Evolutionary conservation across 2,797 vertebrate genomes (phyloP).

Genomic region (Pteronotus mesoamericanus): DNA sequence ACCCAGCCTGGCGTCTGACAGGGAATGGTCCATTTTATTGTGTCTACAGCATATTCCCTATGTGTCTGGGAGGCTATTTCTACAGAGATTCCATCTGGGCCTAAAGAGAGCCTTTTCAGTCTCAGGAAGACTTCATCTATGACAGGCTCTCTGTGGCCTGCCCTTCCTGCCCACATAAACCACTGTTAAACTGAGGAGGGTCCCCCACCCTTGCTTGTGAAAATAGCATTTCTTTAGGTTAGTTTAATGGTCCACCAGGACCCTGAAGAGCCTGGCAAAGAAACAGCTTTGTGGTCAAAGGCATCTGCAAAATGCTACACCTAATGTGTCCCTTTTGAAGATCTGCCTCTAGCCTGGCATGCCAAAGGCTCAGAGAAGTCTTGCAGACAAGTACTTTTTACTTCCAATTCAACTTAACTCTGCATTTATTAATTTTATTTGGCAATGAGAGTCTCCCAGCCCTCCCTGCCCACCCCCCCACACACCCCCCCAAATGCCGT

Average conservation of each 20-base stretch:
- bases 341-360: neutral
- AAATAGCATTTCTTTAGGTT: neutral
- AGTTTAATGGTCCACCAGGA: neutral
- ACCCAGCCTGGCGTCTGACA: neutral
- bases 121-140: neutral
- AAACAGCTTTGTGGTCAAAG: neutral
- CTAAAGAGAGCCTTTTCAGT: neutral
- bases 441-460: neutral
- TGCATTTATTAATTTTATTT: neutral
- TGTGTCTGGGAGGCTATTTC: neutral
- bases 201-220: neutral
- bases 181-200: neutral
- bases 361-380: neutral
- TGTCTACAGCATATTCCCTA: neutral
- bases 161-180: neutral
- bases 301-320: neutral
- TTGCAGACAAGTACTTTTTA: neutral
- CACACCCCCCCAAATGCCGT: neutral
- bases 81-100: neutral
- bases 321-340: neutral
- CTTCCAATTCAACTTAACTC: neutral
- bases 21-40: no score
- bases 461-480: no score
- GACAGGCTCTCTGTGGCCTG: neutral
- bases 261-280: neutral